phyloP scores from a whole-genome alignment of 2,113 vertebrate genomes.

The Malaclemys terrapin region DNA sequence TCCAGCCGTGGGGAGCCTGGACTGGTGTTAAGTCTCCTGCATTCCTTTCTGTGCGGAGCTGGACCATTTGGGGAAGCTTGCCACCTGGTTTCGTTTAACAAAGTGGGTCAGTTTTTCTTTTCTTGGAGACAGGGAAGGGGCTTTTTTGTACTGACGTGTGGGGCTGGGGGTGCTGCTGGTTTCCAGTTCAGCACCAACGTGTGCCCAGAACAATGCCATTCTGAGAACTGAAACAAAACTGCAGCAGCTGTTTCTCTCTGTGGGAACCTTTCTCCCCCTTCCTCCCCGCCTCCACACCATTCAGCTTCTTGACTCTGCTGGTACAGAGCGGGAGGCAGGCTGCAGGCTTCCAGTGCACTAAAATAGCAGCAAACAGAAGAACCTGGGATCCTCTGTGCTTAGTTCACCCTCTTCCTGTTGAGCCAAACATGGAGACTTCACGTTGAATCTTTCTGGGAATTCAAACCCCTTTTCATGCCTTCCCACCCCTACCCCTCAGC shows the following conservation, averaged over 20 bases:
- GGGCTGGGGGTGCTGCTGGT: not conserved
- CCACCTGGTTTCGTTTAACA: not conserved
- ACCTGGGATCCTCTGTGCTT: not conserved
- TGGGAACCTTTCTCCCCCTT: not conserved
- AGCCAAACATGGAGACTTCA: not conserved
- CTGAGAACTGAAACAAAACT: not conserved
- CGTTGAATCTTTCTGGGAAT: not conserved
- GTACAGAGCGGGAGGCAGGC: not conserved
- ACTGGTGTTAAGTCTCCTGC: not conserved
- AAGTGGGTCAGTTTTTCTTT: not conserved
- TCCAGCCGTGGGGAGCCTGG: not conserved
- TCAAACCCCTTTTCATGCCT: not conserved
- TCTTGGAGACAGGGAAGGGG: not conserved
- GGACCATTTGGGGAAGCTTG: not conserved
- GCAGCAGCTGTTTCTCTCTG: not conserved
- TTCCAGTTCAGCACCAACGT: not conserved
- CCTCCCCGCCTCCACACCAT: not conserved
- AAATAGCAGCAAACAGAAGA: not conserved
- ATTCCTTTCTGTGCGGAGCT: not conserved
- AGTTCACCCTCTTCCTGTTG: not conserved
- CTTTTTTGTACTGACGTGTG: not conserved
- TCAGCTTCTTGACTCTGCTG: not conserved
- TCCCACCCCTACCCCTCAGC: too few relatives aligned
- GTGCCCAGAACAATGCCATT: not conserved
- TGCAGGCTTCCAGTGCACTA: not conserved